Base-by-base conservation (phyloP, 2,888 invertebrate species). In the Lasioglossum calceatum region DNA sequence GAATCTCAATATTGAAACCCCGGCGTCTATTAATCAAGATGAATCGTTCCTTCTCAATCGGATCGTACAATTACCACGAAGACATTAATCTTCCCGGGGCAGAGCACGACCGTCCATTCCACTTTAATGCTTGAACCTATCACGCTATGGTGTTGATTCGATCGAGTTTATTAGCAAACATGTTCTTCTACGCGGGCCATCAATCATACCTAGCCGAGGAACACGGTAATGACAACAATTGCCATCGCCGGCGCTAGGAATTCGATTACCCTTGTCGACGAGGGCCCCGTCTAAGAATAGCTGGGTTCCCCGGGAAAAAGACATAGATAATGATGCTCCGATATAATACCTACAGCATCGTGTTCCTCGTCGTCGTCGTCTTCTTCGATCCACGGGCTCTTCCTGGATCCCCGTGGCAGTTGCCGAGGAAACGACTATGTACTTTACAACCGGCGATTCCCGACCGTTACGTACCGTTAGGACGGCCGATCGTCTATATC, bases 391-490 rank as follows among this genome's bases (percentile, higher is more conserved):
- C 23, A 23, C 58, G 1, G 23, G 1, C 36, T 70, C 90, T 88
- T 90, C 90, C 91, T 89, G 91, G 84, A 87, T 90, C 84, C 82
- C 77, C 74, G 84, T 77, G 79, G 81, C 83, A 80, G 81, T 85
- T 89, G 75, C 80, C 77, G 87, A 82, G 90, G 72, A 81, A 78
- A 85, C 83, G 79, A 71, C 76, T 82, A 32, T 23, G 50, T 19
- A 75, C 85, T 89, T 91, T 85, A 85, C 80, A 90, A 92, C 89
- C 87, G 84, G 85, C 85, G 89, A 93, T 92, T 93, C 90, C 84
- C 88, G 88, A 92, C 92, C 92, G 92, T 93, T 92, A 93, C 87
- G 87, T 89, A 91, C 93, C 92, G 93, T 93, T 93, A 93, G 89
- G 76, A 82, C 58, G 54, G 70, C 39, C 81, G 81, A 84, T 86